Evolutionary conservation across 1,140 invertebrate genomes (phyloP).

Genomic region (Cotesia chilonis): DNA sequence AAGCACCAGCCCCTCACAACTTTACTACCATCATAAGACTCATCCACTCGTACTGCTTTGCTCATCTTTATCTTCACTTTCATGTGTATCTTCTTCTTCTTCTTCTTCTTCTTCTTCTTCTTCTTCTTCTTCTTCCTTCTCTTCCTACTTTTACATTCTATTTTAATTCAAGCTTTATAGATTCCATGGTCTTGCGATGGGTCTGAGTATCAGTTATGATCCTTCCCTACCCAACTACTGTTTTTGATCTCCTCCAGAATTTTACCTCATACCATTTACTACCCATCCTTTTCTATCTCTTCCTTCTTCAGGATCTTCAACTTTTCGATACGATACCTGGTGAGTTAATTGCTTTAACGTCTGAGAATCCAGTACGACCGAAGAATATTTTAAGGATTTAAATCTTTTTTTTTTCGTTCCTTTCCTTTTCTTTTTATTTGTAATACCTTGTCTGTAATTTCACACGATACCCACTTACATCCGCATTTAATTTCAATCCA

Average conservation of each 20-base stretch:
- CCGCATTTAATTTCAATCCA: slow-evolving; percentile 5
- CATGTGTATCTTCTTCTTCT: not conserved
- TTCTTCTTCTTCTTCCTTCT: no score
- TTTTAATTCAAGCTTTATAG: no score
- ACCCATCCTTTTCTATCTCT: no score
- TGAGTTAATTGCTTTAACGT: slow-evolving; percentile 24
- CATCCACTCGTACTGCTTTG: not conserved
- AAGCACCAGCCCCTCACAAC: slow-evolving; percentile 28
- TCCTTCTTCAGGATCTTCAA: not conserved
- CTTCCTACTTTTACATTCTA: no score
- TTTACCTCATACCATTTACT: no score
- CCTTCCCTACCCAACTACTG: no score
- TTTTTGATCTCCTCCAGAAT: no score
- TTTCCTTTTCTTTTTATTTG: not conserved
- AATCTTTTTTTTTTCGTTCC: not conserved
- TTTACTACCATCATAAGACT: not conserved
- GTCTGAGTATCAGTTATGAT: no score
- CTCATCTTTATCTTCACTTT: no score
- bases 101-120: no score
- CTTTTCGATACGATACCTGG: slow-evolving; percentile 12
- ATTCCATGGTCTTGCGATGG: no score
- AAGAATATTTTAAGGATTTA: slow-evolving; percentile 2
- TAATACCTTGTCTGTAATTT: slow-evolving; percentile 1
- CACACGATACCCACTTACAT: slow-evolving; percentile 6
- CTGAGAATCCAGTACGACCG: slow-evolving; percentile 11